Evolutionary conservation across 2,797 vertebrate genomes (phyloP).

Genomic region (Chrosomus eos): DNA sequence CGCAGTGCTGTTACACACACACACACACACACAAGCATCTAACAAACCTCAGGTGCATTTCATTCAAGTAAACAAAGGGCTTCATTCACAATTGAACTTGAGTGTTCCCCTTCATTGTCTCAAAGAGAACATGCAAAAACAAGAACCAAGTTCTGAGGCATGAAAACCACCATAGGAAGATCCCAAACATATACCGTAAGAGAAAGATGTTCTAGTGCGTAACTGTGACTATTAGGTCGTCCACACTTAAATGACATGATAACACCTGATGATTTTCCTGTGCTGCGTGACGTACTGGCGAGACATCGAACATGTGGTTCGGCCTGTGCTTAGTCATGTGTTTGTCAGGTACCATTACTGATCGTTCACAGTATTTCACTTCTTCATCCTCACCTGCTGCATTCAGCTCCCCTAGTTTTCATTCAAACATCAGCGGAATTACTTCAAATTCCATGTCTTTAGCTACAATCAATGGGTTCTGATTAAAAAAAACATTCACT

Average conservation of each 20-base stretch:
- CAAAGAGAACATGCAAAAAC: not conserved
- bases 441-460: not conserved
- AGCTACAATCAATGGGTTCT: too few relatives aligned
- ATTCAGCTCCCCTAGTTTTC: not conserved
- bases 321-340: not conserved
- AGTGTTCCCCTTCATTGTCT: not conserved
- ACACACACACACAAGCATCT: not conserved
- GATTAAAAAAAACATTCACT: not conserved
- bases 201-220: not conserved
- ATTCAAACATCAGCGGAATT: not conserved
- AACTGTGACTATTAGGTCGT: not conserved
- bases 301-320: not conserved
- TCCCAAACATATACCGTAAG: not conserved
- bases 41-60: constrained; percentile 30
- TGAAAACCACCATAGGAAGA: not conserved
- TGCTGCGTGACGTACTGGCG: constrained; percentile 1
- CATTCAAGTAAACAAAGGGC: constrained; percentile 10
- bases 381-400: not conserved
- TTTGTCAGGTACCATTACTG: not conserved
- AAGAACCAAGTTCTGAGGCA: not conserved
- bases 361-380: not conserved
- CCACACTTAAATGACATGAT: constrained; percentile 13
- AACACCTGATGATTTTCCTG: not conserved
- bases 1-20: not conserved
- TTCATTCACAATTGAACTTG: constrained; percentile 16